phyloP scores from a whole-genome alignment of 2,888 invertebrate genomes.

The Tipula lateralis region DNA sequence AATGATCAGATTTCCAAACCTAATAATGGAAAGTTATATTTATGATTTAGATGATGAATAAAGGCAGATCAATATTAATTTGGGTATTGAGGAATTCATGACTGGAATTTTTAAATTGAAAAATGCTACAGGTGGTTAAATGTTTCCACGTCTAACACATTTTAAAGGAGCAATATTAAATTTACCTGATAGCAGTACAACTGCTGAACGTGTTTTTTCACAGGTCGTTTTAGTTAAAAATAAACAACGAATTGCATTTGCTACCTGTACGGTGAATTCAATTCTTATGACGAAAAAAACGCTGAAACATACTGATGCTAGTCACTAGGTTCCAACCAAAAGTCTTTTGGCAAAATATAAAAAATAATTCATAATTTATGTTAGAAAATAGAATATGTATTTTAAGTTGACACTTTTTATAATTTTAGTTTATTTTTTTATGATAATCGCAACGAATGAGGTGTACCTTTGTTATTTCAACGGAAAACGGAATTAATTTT shows the following conservation, averaged over 20 bases:
- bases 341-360: not conserved
- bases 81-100: not conserved
- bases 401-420: too few species aligned
- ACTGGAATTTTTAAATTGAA: not conserved
- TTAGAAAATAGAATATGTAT: too few species aligned
- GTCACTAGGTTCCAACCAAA: not conserved
- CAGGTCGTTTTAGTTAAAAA: not conserved
- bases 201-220: not conserved
- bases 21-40: too few species aligned
- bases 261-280: not conserved
- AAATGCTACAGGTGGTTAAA: not conserved
- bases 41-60: too few species aligned
- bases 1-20: too few species aligned
- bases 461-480: too few species aligned
- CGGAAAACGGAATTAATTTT: too few species aligned
- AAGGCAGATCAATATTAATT: not conserved
- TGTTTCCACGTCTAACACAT: not conserved
- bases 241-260: not conserved
- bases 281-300: not conserved
- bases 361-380: too few species aligned
- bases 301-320: not conserved
- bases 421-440: too few species aligned
- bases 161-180: not conserved
- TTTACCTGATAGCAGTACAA: not conserved
- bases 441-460: too few species aligned